Evolutionary conservation across 2,113 vertebrate genomes (phyloP).

Genomic region (Elachura formosa): DNA sequence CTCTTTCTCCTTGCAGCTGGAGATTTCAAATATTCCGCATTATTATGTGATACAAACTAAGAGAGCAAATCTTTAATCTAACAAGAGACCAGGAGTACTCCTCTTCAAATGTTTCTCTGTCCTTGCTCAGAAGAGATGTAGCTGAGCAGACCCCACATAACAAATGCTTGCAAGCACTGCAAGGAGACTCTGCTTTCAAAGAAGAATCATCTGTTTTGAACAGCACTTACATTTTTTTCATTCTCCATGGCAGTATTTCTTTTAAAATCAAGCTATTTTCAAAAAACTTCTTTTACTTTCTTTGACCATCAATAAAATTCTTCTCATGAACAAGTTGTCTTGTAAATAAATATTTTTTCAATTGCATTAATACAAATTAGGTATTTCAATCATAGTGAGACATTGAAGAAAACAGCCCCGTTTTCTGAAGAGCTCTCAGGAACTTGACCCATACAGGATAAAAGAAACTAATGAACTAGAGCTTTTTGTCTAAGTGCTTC

Average conservation of each 20-base stretch:
- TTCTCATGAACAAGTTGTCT: neutral
- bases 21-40: neutral
- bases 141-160: neutral
- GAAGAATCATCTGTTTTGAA: neutral
- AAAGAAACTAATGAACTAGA: neutral
- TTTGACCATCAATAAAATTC: neutral
- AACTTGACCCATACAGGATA: neutral
- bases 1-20: neutral
- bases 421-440: neutral
- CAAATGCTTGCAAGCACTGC: neutral
- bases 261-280: neutral
- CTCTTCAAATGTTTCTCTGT: neutral
- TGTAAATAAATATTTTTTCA: neutral
- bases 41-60: neutral
- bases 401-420: neutral
- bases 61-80: neutral
- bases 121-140: neutral
- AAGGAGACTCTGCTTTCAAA: neutral
- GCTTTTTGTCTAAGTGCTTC: neutral
- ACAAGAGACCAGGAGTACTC: neutral
- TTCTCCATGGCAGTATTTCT: neutral
- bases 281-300: neutral
- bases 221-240: neutral
- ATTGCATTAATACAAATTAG: neutral
- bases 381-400: neutral